A percentile compares a stretch with the other conserved stretches of the same genome.
These are phyloP conservation scores for Ara ararauna DNA, from an alignment of 2,797 vertebrate genomes.

Conservation along the genomic window DNA sequence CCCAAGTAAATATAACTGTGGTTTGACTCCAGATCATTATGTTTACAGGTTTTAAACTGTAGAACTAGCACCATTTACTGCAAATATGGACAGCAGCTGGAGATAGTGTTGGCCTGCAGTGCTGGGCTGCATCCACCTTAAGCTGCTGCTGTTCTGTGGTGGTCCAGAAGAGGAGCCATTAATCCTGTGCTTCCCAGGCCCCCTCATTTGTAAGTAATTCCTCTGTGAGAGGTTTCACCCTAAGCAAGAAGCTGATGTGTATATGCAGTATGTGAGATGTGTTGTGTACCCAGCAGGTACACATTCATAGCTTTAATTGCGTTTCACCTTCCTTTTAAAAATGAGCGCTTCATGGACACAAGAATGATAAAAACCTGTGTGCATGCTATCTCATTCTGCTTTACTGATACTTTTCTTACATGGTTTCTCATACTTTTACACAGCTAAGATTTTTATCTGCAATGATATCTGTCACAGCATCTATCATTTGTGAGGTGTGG, in stretches of 20 bases:
- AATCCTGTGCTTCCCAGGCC: neutral
- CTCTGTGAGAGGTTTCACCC: neutral
- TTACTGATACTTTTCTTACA: constrained; percentile 14
- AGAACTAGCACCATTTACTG: neutral
- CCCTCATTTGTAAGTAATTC: neutral
- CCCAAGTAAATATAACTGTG: neutral
- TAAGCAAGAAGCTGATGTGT: neutral
- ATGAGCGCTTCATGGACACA: rapidly evolving
- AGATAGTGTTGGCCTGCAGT: neutral
- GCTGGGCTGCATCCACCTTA: neutral
- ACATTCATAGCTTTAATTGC: neutral
- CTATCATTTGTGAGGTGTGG: constrained; percentile 65
- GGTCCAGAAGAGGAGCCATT: neutral
- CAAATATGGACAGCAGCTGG: neutral
- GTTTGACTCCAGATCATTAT: neutral
- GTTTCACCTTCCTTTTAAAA: neutral
- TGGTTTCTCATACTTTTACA: constrained; percentile 38
- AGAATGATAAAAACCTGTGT: neutral
- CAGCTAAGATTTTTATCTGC: constrained; percentile 35
- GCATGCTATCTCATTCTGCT: neutral
- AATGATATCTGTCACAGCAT: constrained; percentile 47
- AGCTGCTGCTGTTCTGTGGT: neutral
- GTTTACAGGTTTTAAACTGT: neutral
- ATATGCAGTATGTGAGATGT: neutral
- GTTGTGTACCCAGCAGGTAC: neutral